These are phyloP conservation scores for Platygyra sinensis DNA, from an alignment of 64 coral and sea anemone genomes.

Conservation along the genomic window DNA sequence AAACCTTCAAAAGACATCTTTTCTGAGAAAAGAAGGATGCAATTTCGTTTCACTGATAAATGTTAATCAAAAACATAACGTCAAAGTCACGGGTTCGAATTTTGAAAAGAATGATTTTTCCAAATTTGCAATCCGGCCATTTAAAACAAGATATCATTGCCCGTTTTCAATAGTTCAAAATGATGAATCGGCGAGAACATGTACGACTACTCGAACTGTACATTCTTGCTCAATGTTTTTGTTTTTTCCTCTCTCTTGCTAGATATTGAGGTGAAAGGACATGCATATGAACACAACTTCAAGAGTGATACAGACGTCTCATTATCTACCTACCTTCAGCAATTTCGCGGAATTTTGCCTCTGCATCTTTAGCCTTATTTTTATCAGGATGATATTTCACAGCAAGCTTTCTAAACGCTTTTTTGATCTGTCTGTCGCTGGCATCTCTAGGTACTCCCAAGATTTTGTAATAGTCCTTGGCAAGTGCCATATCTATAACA, in stretches of 20 bases:
- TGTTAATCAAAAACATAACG: background rate
- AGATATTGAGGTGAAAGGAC: background rate
- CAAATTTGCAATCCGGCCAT: background rate
- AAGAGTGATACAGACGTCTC: background rate
- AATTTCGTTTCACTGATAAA: background rate
- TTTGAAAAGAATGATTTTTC: too few species aligned
- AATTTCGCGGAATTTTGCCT: slow-evolving; percentile 91
- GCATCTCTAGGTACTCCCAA: slow-evolving; percentile 90
- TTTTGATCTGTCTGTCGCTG: slow-evolving; percentile 94
- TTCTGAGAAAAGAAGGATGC: background rate
- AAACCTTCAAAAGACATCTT: background rate
- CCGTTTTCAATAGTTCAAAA: background rate
- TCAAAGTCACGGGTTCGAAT: too few species aligned
- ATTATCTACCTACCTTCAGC: slow-evolving; percentile 83
- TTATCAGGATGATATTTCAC: slow-evolving; percentile 98
- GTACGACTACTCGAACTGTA: too few species aligned
- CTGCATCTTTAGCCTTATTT: slow-evolving; percentile 94
- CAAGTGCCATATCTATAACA: slow-evolving; percentile 70
- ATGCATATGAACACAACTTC: background rate
- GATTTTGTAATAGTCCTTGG: slow-evolving; percentile 99
- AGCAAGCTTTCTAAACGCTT: slow-evolving; percentile 97
- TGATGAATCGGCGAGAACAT: too few species aligned
- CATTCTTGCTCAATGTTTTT: slow-evolving; percentile 1
- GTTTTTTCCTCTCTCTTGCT: background rate
- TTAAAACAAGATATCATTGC: background rate